Base-by-base conservation (phyloP, 2,797 vertebrate species). In the Hippoglossus hippoglossus region DNA sequence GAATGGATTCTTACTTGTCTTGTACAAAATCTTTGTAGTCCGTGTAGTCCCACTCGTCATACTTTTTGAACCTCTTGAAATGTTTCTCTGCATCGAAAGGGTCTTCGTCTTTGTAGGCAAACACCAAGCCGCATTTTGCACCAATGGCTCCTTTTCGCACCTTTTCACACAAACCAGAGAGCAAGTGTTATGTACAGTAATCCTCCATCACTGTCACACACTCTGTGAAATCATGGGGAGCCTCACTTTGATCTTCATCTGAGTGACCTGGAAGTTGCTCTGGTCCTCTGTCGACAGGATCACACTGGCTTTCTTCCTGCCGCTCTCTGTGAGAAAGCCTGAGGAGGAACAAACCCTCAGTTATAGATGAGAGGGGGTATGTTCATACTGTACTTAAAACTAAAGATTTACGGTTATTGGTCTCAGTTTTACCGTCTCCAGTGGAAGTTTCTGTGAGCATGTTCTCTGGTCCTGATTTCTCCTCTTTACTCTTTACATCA, bases 251-350 rank as follows among this genome's bases (percentile, higher is more conserved):
- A 99, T 94, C 90, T 96, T 96, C 86, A 99, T 96, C 84, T 98
- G 97, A 28, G 98, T 99, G 90, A 99, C 95, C 91, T 98, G 98
- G 91, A 99, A 97, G 75, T 95, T 93, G 71, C 95, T 96, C 81
- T 98, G 97, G 41, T 95, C 94, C 81, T 97, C 97, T 18, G 97
- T 95, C 2, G 97, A 99, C 83, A 99, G 94, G 87, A 99, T 98
- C 75, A 98, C 92, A 21, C 96, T 97, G 81, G 98, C 97, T 89
- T 93, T 96, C 74, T 93, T 98, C 84, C 94, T 97, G 67, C 97
- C 96, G 15, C 95, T 97, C 89, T 99, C 98, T 6, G 98, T 97
- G 25, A 99, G 96, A 82, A 99, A 99, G 75, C 98, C 98, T 99
- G 73, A 1, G 63, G 25, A 68, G 41, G 1, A 70, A 55, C 51